phyloP scores from a whole-genome alignment of 2,797 vertebrate species.

The Enteromius unitaeniatus region DNA sequence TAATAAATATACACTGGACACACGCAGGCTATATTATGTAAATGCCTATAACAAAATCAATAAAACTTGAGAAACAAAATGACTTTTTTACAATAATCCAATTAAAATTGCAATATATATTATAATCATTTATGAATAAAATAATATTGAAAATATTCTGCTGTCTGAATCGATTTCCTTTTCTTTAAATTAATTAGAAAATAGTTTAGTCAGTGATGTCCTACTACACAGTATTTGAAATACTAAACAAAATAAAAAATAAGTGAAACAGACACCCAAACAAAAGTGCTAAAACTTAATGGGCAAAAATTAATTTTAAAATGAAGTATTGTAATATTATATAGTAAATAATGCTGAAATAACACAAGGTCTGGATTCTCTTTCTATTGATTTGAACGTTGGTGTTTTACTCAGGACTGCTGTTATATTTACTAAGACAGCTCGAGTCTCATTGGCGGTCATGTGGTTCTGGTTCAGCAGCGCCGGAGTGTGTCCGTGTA shows the following conservation, averaged over 20 bases:
- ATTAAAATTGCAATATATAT: neutral
- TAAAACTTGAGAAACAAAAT: neutral
- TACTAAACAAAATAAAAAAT: too few relatives aligned
- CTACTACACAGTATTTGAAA: neutral
- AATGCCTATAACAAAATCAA: neutral
- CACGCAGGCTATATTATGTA: too few relatives aligned
- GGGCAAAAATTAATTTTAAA: too few relatives aligned
- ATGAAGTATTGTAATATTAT: neutral
- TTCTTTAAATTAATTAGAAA: neutral
- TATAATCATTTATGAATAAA: too few relatives aligned
- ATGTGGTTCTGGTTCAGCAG: neutral
- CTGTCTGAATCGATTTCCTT: neutral
- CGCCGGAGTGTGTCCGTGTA: conserved; percentile 4
- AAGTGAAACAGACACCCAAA: neutral
- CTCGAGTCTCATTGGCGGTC: conserved; percentile 23
- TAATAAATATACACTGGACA: too few relatives aligned
- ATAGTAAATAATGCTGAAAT: neutral
- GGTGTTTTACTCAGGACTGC: neutral
- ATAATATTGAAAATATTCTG: neutral
- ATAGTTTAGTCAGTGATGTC: neutral
- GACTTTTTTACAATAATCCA: neutral
- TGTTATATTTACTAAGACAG: neutral
- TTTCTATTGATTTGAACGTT: neutral
- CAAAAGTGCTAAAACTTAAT: neutral
- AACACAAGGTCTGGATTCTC: neutral